Evolutionary conservation across 2,797 vertebrate species (phyloP).

Genomic region (Molossus molossus): DNA sequence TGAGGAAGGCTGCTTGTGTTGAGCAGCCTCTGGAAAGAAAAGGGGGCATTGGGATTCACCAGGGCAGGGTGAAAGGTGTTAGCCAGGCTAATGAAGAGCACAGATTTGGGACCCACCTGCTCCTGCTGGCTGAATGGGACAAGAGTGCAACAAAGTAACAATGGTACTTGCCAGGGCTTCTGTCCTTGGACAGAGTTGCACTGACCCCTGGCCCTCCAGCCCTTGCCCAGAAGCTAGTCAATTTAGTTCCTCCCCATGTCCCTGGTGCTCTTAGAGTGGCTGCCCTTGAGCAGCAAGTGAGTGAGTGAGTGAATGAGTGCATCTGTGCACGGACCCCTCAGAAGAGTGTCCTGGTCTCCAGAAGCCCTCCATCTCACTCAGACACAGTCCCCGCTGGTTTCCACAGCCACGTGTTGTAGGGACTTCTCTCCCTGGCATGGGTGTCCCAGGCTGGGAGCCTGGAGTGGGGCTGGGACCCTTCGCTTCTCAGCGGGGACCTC

Average conservation of each 20-base stretch:
- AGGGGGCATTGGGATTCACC: too few relatives aligned
- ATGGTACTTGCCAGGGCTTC: neutral
- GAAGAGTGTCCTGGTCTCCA: too few relatives aligned
- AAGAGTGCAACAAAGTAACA: neutral
- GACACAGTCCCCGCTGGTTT: neutral
- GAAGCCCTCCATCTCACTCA: neutral
- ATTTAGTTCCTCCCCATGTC: neutral
- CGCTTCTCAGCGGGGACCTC: neutral
- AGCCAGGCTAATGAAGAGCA: neutral
- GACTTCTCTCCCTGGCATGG: neutral
- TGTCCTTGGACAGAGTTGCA: neutral
- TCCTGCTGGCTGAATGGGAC: neutral
- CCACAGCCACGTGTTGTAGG: neutral
- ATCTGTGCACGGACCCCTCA: neutral
- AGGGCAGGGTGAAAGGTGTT: neutral
- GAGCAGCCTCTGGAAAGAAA: neutral
- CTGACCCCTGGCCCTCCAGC: neutral
- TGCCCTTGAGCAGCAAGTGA: neutral
- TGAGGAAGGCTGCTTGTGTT: neutral
- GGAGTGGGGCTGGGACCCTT: neutral
- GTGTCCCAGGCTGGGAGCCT: neutral
- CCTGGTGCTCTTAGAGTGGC: neutral
- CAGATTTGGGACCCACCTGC: neutral
- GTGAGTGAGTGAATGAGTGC: neutral
- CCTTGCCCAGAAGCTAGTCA: neutral